phyloP scores from a whole-genome alignment of 2,888 invertebrate species.

The Lysandra coridon region DNA sequence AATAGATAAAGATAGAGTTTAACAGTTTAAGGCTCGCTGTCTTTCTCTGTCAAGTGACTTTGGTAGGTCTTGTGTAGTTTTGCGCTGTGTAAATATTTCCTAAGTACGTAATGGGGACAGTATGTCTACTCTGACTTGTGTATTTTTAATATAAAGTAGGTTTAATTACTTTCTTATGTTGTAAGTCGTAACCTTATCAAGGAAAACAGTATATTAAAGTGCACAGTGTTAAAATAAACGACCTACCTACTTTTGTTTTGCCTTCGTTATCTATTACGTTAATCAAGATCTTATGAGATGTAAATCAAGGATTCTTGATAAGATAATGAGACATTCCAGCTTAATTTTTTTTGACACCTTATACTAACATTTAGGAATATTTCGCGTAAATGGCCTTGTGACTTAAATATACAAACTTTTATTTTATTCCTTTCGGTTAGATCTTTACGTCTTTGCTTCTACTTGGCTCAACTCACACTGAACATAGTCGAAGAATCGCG shows the following conservation, averaged over 20 bases:
- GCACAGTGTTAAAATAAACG: background rate
- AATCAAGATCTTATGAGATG: slow-evolving; percentile 43
- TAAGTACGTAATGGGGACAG: background rate
- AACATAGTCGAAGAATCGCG: too few relatives aligned
- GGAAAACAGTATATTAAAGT: background rate
- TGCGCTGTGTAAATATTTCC: background rate
- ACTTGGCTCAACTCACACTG: too few relatives aligned
- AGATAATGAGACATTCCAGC: background rate
- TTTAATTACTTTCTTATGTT: background rate
- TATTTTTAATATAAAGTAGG: background rate
- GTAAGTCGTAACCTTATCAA: background rate
- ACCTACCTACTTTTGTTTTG: slow-evolving; percentile 42
- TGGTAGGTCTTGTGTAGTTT: too few relatives aligned
- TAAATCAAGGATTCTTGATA: slow-evolving; percentile 56
- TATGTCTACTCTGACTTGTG: background rate
- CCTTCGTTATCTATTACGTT: slow-evolving; percentile 35
- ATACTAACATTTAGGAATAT: background rate
- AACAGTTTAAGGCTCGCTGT: too few relatives aligned
- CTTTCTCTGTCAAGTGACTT: too few relatives aligned
- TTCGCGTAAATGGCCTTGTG: background rate
- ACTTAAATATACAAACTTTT: background rate
- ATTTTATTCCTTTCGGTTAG: background rate
- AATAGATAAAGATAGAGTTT: too few relatives aligned
- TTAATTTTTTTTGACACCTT: background rate
- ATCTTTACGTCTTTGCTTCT: too few relatives aligned